Evolutionary conservation across 2,797 vertebrate genomes (phyloP).

Genomic region (Malurus leucopterus): DNA sequence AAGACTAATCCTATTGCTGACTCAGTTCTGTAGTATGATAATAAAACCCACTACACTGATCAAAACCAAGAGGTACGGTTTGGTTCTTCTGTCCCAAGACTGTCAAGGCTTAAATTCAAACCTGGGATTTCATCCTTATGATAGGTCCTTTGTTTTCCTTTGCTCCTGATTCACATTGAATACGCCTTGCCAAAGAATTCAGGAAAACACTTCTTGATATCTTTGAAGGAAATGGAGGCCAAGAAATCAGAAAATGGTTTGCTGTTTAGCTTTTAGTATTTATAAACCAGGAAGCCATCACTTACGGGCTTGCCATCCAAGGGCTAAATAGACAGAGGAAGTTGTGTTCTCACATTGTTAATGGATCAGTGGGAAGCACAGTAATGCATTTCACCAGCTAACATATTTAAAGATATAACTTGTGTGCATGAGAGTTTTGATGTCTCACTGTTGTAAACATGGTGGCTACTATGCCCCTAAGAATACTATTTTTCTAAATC

Average conservation of each 20-base stretch:
- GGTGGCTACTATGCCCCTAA: neutral
- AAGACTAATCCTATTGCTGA: neutral
- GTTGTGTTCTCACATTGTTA: neutral
- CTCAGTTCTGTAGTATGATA: neutral
- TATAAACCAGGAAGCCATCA: constrained; percentile 52
- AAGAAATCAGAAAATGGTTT: constrained; percentile 41
- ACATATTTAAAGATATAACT: neutral
- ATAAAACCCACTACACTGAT: neutral
- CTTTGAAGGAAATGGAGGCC: constrained; percentile 35
- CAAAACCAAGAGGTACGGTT: neutral
- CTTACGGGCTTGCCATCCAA: neutral
- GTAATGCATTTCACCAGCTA: neutral
- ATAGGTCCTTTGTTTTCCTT: neutral
- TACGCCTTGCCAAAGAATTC: neutral
- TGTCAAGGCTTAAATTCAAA: neutral
- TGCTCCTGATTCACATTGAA: neutral
- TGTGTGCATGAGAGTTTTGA: neutral
- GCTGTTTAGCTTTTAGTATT: constrained; percentile 21
- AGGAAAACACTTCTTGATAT: constrained; percentile 34
- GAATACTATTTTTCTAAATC: neutral
- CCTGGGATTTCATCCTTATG: neutral
- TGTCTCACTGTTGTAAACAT: neutral
- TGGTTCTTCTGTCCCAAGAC: neutral
- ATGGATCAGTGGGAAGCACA: neutral
- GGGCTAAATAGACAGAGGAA: constrained; percentile 39